Conservation (phyloP, 2,888 invertebrate genomes). For the Archips crataeganus region DNA sequence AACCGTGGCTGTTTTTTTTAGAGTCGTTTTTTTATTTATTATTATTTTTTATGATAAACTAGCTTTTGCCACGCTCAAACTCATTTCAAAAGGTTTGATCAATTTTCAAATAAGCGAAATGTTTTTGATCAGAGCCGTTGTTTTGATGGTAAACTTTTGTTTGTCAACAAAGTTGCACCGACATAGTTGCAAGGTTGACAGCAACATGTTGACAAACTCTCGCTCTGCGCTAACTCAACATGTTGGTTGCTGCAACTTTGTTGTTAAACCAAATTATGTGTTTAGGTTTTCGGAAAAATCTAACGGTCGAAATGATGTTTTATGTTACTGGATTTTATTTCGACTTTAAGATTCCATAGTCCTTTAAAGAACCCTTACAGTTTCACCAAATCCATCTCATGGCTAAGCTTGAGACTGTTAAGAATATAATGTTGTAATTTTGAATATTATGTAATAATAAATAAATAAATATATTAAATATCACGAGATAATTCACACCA, state of each 20-base stretch:
- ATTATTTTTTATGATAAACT: too few species aligned
- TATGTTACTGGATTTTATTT: neutral
- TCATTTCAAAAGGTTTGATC: neutral
- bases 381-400: too few species aligned
- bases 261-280: neutral
- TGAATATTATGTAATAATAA: too few species aligned
- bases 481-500: too few species aligned
- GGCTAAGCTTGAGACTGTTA: too few species aligned
- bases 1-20: too few species aligned
- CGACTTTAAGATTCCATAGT: too few species aligned
- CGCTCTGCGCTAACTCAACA: constrained; percentile 4
- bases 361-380: too few species aligned
- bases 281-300: neutral
- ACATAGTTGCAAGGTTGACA: neutral
- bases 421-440: too few species aligned
- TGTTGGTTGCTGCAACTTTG: constrained; percentile 4
- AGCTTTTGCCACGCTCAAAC: neutral
- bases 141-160: constrained; percentile 3
- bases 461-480: too few species aligned
- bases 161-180: neutral
- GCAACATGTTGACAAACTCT: constrained; percentile 7
- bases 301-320: neutral
- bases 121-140: neutral
- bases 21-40: too few species aligned
- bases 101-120: neutral